Percentiles rank a stretch among this genome's conserved stretches.
phyloP scores from a whole-genome alignment of 2,888 invertebrate genomes.

The Orthonychiurus folsomi region DNA sequence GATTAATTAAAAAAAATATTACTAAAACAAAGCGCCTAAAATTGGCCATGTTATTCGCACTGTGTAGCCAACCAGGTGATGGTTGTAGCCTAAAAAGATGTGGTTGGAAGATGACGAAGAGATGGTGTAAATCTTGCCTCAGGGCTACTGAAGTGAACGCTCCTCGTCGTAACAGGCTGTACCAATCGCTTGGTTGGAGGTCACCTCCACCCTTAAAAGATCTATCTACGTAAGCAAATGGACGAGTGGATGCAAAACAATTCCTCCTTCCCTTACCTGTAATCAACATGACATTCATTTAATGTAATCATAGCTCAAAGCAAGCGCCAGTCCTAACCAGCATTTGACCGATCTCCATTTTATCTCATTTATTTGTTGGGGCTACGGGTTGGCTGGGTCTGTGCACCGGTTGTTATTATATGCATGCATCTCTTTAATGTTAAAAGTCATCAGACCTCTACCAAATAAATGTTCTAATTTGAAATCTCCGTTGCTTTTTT shows the following conservation, averaged over 20 bases:
- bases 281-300: slow-evolving; percentile 1
- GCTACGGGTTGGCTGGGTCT: too few species aligned
- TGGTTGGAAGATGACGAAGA: not conserved
- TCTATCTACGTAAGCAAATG: not conserved
- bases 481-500: too few species aligned
- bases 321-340: not conserved
- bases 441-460: too few species aligned
- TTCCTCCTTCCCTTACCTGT: not conserved
- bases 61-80: too few species aligned
- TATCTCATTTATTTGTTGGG: too few species aligned
- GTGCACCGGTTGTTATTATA: too few species aligned
- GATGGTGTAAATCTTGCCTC: not conserved
- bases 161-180: slow-evolving; percentile 32
- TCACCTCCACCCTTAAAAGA: slow-evolving; percentile 11
- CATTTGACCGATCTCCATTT: not conserved
- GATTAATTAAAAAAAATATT: too few species aligned
- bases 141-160: not conserved
- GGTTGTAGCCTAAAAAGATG: too few species aligned
- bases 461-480: too few species aligned
- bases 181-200: slow-evolving; percentile 34
- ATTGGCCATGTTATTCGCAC: too few species aligned
- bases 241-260: not conserved
- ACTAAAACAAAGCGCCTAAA: too few species aligned
- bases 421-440: too few species aligned
- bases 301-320: not conserved